Percentiles rank a stretch among this genome's conserved stretches.
Conservation (phyloP, 2,113 vertebrate genomes). For the Coptodon bakossiorum region DNA sequence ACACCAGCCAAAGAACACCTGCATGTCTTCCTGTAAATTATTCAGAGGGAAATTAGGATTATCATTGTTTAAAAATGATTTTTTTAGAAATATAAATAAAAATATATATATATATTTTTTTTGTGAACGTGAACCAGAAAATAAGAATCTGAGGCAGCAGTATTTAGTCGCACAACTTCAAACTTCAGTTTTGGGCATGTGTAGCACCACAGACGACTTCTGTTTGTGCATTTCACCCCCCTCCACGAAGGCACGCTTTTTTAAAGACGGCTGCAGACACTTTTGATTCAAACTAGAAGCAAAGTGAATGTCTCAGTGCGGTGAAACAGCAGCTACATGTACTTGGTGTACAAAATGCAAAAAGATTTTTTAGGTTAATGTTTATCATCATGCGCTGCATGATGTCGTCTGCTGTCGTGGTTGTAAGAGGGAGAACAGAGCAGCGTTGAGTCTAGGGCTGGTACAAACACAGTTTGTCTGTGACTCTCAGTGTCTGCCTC, state of each 20-base stretch:
- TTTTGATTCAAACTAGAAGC: background rate
- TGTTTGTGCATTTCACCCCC: background rate
- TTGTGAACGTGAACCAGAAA: background rate
- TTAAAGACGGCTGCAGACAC: background rate
- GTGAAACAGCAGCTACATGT: background rate
- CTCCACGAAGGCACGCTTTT: background rate
- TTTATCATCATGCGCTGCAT: background rate
- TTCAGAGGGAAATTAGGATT: background rate
- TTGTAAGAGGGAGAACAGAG: background rate
- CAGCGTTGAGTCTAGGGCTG: background rate
- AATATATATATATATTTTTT: no score
- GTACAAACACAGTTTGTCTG: slow-evolving; percentile 1
- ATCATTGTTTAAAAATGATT: background rate
- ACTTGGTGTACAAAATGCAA: background rate
- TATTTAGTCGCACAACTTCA: background rate
- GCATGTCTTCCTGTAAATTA: background rate
- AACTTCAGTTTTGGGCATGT: background rate
- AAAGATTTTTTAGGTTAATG: background rate
- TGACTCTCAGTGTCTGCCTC: background rate
- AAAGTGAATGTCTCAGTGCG: background rate
- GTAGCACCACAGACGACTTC: background rate
- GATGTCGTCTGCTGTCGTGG: background rate
- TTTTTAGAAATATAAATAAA: background rate
- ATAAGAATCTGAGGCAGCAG: background rate
- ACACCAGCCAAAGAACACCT: background rate